A percentile compares a stretch with the other conserved stretches of the same genome.
Evolutionary conservation across 2,113 vertebrate species (phyloP).

Genomic region (Morone saxatilis): DNA sequence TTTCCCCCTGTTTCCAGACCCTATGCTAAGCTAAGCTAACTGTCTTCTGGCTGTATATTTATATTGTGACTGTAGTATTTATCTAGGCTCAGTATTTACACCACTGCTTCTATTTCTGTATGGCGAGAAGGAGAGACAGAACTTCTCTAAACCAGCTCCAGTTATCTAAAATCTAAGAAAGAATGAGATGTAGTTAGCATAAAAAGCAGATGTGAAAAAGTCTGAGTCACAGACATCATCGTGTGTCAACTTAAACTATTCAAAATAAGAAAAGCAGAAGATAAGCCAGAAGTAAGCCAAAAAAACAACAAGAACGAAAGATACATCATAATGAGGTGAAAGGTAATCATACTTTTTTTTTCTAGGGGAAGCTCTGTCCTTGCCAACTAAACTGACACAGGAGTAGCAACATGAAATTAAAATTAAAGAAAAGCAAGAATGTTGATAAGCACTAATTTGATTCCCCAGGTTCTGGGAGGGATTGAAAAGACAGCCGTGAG

Average conservation of each 20-base stretch:
- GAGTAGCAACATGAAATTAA: slow-evolving; percentile 43
- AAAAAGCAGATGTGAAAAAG: slow-evolving; percentile 16
- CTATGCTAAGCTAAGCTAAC: too few species aligned
- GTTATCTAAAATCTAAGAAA: slow-evolving; percentile 31
- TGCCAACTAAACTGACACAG: slow-evolving; percentile 34
- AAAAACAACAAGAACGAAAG: neutral
- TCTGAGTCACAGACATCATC: neutral
- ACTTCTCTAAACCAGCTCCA: slow-evolving; percentile 14
- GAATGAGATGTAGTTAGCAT: neutral
- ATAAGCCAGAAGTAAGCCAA: neutral
- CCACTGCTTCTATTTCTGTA: neutral
- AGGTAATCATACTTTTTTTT: neutral
- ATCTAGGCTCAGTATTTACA: neutral
- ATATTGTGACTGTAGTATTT: neutral
- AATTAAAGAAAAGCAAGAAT: slow-evolving; percentile 55
- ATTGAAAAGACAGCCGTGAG: slow-evolving; percentile 37
- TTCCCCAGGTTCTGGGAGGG: slow-evolving; percentile 42
- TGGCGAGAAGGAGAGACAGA: neutral
- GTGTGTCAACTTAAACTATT: slow-evolving; percentile 1
- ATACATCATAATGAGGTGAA: neutral
- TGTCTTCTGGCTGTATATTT: too few species aligned
- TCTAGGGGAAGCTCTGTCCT: slow-evolving; percentile 1
- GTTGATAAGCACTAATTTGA: slow-evolving; percentile 58
- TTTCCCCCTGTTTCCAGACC: too few species aligned
- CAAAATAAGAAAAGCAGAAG: slow-evolving; percentile 1